Evolutionary conservation across 2,888 invertebrate species (phyloP).

Genomic region (Oscheius sp.): DNA sequence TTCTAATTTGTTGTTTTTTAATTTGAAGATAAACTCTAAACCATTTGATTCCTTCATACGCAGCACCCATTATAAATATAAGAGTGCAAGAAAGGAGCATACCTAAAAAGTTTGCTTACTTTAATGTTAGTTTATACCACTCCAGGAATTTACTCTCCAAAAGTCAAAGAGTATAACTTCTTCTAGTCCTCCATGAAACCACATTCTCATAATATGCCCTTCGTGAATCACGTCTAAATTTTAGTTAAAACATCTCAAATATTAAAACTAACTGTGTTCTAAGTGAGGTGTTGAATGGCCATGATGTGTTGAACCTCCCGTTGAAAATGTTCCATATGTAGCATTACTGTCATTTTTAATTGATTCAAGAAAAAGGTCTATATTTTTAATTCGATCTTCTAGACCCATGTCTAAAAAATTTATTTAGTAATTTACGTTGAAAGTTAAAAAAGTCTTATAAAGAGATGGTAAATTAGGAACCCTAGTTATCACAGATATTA

Average conservation of each 20-base stretch:
- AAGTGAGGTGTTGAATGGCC: no score
- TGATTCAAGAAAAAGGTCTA: no score
- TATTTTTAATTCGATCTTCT: no score
- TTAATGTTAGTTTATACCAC: not conserved
- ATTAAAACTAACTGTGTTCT: not conserved
- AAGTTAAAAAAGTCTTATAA: not conserved
- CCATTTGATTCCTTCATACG: constrained; percentile 95
- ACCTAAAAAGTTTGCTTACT: constrained; percentile 47
- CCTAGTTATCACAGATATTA: no score
- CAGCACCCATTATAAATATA: constrained; percentile 87
- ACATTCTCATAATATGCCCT: constrained; percentile 68
- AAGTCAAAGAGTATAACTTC: constrained; percentile 68
- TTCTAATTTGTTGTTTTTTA: no score
- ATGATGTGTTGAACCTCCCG: no score
- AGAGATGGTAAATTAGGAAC: no score
- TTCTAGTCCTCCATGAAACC: constrained; percentile 66
- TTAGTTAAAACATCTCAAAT: not conserved
- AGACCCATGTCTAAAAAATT: no score
- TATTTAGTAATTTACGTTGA: not conserved
- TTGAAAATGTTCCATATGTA: no score
- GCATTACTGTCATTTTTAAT: no score
- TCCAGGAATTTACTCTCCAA: constrained; percentile 60
- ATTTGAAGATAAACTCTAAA: constrained; percentile 70
- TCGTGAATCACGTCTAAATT: constrained; percentile 28
- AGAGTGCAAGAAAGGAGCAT: constrained; percentile 88